phyloP scores from a whole-genome alignment of 1,140 invertebrate species.

The Neodiprion lecontei region DNA sequence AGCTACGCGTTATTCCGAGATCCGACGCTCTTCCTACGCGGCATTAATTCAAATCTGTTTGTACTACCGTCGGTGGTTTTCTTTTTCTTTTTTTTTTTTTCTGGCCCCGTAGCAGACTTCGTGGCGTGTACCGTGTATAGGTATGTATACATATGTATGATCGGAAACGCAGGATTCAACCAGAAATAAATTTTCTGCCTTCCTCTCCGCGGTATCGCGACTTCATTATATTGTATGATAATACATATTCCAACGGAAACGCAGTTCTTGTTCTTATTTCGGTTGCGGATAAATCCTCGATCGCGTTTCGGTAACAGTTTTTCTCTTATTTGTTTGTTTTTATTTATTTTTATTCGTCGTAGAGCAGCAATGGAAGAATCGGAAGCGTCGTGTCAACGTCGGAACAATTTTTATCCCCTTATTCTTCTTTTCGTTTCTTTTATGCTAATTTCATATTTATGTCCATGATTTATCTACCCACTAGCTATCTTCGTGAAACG shows the following conservation, averaged over 20 bases:
- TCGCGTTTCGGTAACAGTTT: background rate
- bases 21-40: background rate
- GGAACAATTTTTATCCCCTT: too few species aligned
- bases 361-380: background rate
- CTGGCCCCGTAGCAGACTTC: background rate
- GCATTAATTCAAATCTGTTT: background rate
- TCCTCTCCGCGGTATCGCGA: background rate
- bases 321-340: background rate
- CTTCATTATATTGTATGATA: background rate
- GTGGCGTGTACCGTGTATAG: background rate
- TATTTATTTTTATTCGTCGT: background rate
- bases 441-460: conserved; percentile 3
- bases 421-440: background rate
- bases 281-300: background rate
- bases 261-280: background rate
- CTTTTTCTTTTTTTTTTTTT: background rate
- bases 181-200: background rate
- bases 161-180: too few species aligned
- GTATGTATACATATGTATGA: background rate
- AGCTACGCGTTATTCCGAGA: conserved; percentile 26
- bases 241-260: background rate
- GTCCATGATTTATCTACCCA: background rate
- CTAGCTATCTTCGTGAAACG: background rate
- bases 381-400: background rate
- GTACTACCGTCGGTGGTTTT: background rate